Conservation (phyloP, 2,888 invertebrate species). For the Limnephilus marmoratus region DNA sequence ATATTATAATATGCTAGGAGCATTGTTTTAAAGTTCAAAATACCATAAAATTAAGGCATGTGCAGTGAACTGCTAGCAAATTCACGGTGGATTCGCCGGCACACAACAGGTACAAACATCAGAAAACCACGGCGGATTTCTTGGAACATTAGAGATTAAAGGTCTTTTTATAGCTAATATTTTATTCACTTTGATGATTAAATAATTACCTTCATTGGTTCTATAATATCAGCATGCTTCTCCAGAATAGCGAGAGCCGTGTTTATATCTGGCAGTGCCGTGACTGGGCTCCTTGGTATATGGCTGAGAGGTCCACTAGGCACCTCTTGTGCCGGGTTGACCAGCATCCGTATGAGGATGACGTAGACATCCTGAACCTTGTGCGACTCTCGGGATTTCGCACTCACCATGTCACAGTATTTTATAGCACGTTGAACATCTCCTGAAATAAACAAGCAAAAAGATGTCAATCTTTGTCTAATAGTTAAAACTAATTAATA, state of each 20-base stretch:
- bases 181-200: too few relatives aligned
- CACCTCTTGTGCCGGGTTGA: conserved; percentile 71
- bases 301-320: conserved; percentile 74
- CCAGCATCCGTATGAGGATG: conserved; percentile 77
- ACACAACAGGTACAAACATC: too few relatives aligned
- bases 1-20: too few relatives aligned
- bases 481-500: background rate
- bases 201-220: conserved; percentile 83
- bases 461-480: background rate
- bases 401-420: conserved; percentile 88
- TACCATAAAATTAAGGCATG: too few relatives aligned
- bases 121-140: too few relatives aligned
- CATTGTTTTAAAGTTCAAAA: too few relatives aligned
- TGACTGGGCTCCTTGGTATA: conserved; percentile 77
- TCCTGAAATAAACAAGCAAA: conserved; percentile 70
- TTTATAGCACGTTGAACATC: conserved; percentile 89
- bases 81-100: too few relatives aligned
- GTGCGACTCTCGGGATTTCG: conserved; percentile 70
- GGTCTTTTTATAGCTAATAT: too few relatives aligned
- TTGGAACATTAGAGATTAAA: too few relatives aligned
- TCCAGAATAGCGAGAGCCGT: conserved; percentile 89
- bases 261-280: conserved; percentile 85
- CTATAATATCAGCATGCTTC: conserved; percentile 89
- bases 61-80: too few relatives aligned
- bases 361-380: conserved; percentile 79